Evolutionary conservation across 2,113 vertebrate genomes (phyloP).

Genomic region (Lophura nycthemera): DNA sequence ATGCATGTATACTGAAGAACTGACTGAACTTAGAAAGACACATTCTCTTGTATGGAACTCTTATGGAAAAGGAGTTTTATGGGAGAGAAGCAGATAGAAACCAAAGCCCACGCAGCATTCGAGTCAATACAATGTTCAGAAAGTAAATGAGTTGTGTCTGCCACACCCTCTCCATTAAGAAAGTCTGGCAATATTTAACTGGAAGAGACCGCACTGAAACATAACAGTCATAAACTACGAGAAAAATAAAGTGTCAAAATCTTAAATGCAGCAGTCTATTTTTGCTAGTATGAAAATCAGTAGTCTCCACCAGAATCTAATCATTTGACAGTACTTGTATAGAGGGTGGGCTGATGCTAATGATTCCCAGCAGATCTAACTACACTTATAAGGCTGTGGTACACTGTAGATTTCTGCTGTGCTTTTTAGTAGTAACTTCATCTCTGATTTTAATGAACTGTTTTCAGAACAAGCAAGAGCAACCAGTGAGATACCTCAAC

Average conservation of each 20-base stretch:
- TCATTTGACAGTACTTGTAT: background rate
- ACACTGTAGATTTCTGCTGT: background rate
- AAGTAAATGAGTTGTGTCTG: background rate
- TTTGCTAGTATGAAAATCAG: background rate
- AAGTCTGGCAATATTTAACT: background rate
- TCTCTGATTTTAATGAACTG: background rate
- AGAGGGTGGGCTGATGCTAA: background rate
- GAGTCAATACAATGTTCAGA: background rate
- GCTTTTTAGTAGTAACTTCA: background rate
- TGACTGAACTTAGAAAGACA: background rate
- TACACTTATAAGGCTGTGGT: background rate
- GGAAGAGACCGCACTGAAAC: background rate
- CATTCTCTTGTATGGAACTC: background rate
- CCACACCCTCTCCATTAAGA: constrained; percentile 14
- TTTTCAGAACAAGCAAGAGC: background rate
- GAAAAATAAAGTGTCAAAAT: background rate
- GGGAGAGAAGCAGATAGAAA: background rate
- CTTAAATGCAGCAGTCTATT: background rate
- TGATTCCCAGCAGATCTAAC: background rate
- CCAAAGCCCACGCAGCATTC: background rate
- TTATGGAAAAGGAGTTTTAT: background rate
- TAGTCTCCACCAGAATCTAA: background rate
- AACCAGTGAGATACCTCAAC: background rate
- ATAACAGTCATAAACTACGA: background rate
- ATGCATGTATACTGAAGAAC: background rate